Conservation (phyloP, 2,113 vertebrate genomes). For the Corvus cornix region DNA sequence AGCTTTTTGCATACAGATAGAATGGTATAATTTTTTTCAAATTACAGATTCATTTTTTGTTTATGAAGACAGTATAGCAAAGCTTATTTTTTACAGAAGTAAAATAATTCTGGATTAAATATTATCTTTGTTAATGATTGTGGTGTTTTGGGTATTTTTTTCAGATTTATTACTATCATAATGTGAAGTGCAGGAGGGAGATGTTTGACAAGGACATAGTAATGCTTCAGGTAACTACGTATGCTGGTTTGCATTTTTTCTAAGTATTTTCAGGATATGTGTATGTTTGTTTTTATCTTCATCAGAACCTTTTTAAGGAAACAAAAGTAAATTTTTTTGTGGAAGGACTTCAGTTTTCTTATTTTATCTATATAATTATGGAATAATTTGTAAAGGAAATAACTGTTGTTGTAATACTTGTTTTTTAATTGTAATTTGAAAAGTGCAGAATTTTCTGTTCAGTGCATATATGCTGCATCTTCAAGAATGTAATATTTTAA, state of each 20-base stretch:
- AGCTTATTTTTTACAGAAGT: neutral
- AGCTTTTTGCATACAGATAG: neutral
- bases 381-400: neutral
- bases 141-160: neutral
- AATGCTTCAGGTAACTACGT: slow-evolving; percentile 87
- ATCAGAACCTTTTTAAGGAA: neutral
- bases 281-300: neutral
- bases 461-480: fast-evolving
- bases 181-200: slow-evolving; percentile 95
- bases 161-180: slow-evolving; percentile 99
- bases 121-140: neutral
- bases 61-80: neutral
- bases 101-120: neutral
- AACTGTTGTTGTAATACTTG: neutral
- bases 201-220: slow-evolving; percentile 99
- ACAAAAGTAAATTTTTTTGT: neutral
- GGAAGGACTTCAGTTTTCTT: neutral
- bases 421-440: neutral
- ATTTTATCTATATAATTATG: neutral
- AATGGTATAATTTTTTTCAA: neutral
- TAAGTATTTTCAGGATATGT: neutral
- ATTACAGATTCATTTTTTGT: neutral
- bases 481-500: neutral
- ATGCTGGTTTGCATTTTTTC: neutral
- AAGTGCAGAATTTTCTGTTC: neutral